phyloP scores from a whole-genome alignment of 2,797 vertebrate genomes.

The Ctenosaura bakeri region DNA sequence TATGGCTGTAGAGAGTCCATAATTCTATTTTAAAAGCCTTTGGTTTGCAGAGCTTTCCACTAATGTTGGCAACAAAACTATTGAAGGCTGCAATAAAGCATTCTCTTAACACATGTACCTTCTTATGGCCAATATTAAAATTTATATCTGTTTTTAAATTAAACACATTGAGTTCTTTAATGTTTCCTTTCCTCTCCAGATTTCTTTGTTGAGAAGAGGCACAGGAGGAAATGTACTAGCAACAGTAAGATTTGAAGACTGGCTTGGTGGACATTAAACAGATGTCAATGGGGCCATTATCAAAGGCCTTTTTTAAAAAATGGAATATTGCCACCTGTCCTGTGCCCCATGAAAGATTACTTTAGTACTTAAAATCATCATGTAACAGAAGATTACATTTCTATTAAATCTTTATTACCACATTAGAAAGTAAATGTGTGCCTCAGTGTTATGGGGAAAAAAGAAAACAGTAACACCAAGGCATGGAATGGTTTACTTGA shows the following conservation, averaged over 20 bases:
- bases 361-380: slow-evolving; percentile 78
- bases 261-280: slow-evolving; percentile 79
- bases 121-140: slow-evolving; percentile 77
- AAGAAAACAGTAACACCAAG: slow-evolving; percentile 51
- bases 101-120: slow-evolving; percentile 75
- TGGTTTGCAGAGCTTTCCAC: slow-evolving; percentile 68
- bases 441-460: slow-evolving; percentile 56
- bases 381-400: slow-evolving; percentile 58
- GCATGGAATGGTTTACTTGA: slow-evolving; percentile 43
- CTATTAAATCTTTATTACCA: slow-evolving; percentile 76
- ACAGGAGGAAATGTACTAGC: slow-evolving; percentile 79
- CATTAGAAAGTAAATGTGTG: slow-evolving; percentile 66
- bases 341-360: slow-evolving; percentile 75
- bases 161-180: slow-evolving; percentile 82
- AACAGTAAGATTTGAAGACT: slow-evolving; percentile 84
- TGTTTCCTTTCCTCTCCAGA: slow-evolving; percentile 88
- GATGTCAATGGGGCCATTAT: slow-evolving; percentile 81
- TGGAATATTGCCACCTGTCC: slow-evolving; percentile 83
- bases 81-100: slow-evolving; percentile 76
- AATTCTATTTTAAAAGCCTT: slow-evolving; percentile 73
- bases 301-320: slow-evolving; percentile 67
- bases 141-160: slow-evolving; percentile 82
- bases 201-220: slow-evolving; percentile 86
- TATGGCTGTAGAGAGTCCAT: slow-evolving; percentile 58
- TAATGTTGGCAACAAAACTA: slow-evolving; percentile 85